phyloP scores from a whole-genome alignment of 2,113 vertebrate genomes.

The Coturnix japonica region DNA sequence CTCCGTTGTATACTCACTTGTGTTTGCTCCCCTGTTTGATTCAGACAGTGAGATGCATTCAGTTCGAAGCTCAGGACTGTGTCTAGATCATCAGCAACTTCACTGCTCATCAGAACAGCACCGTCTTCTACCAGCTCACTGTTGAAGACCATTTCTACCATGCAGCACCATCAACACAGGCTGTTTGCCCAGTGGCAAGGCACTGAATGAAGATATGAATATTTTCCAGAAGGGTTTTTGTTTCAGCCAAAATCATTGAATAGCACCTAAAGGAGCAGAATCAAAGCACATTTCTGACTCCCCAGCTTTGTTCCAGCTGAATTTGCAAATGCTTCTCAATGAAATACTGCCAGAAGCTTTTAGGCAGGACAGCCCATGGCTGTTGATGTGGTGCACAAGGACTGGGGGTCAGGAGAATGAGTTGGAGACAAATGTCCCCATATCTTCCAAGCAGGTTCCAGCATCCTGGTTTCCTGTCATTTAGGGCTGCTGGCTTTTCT shows the following conservation, averaged over 20 bases:
- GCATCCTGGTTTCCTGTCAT: not conserved
- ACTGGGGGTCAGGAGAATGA: not conserved
- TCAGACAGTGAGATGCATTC: not conserved
- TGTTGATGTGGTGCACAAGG: not conserved
- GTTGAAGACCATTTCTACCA: not conserved
- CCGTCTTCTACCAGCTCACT: not conserved
- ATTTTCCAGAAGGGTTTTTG: not conserved
- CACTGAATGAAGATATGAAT: not conserved
- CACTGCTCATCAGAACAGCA: constrained; percentile 34
- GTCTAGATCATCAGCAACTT: constrained; percentile 16
- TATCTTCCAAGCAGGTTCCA: not conserved
- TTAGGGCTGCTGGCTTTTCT: not conserved
- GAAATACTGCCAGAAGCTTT: not conserved
- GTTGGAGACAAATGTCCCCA: not conserved
- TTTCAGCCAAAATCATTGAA: not conserved
- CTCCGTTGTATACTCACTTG: fast-evolving
- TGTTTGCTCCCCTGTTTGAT: constrained; percentile 1
- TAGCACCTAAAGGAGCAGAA: not conserved
- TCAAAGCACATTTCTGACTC: not conserved
- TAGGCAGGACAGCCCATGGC: not conserved
- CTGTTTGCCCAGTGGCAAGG: not conserved
- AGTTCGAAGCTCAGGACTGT: constrained; percentile 41
- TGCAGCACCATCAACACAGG: not conserved
- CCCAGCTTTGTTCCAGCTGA: not conserved
- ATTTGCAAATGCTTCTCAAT: not conserved